Percentiles rank a stretch among this genome's conserved stretches.
Conservation (phyloP, 2,888 invertebrate genomes). For the Achlya flavicornis region DNA sequence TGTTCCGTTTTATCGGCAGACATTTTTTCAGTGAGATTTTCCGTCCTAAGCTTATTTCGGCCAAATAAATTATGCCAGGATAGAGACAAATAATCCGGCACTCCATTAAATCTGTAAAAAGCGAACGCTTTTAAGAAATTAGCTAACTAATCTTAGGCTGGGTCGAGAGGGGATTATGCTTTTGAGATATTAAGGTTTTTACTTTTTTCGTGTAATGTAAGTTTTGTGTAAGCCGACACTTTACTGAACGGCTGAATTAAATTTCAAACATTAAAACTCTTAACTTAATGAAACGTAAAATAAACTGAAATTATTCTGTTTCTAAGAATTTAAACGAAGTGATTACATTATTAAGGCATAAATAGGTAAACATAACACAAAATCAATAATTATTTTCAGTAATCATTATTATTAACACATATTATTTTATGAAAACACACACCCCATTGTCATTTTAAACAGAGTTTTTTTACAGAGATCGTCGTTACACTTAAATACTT, state of each 20-base stretch:
- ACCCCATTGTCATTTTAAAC: too few species aligned
- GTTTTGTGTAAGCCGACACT: slow-evolving; percentile 28
- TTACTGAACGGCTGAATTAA: slow-evolving; percentile 5
- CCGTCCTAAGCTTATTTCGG: slow-evolving; percentile 55
- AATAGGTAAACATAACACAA: too few species aligned
- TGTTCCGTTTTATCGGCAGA: slow-evolving; percentile 57
- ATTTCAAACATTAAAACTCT: too few species aligned
- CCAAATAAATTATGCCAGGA: slow-evolving; percentile 71
- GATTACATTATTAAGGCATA: too few species aligned
- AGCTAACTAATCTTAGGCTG: slow-evolving; percentile 65
- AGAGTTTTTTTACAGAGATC: too few species aligned
- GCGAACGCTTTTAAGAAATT: slow-evolving; percentile 76
- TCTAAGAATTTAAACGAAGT: too few species aligned
- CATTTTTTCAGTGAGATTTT: slow-evolving; percentile 59
- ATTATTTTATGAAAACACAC: too few species aligned
- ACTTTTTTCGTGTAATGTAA: slow-evolving; percentile 6
- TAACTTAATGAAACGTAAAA: too few species aligned
- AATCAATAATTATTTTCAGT: too few species aligned
- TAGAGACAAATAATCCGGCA: slow-evolving; percentile 63
- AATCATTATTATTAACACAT: too few species aligned
- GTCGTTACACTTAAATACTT: too few species aligned
- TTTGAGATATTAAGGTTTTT: slow-evolving; percentile 35
- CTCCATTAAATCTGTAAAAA: slow-evolving; percentile 74
- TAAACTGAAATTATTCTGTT: too few species aligned
- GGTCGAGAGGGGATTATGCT: slow-evolving; percentile 59